phyloP scores from a whole-genome alignment of 1,140 invertebrate species.

The Zelostemma sp. region DNA sequence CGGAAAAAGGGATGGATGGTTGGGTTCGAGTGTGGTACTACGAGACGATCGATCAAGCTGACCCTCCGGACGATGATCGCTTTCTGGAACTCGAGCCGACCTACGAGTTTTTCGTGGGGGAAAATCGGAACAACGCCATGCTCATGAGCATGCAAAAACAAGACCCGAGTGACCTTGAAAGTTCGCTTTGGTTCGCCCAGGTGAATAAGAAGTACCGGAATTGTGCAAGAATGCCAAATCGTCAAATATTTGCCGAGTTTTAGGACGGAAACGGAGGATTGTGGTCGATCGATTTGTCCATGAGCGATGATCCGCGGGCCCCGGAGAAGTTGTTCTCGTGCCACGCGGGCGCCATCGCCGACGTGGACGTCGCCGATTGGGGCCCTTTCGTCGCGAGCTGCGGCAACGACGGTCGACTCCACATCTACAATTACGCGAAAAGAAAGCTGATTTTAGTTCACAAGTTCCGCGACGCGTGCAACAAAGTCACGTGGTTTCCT shows the following conservation, averaged over 20 bases:
- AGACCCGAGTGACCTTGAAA: slow-evolving; percentile 61
- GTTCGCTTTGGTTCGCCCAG: slow-evolving; percentile 80
- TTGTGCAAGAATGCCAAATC: no score
- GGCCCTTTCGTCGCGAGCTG: slow-evolving; percentile 78
- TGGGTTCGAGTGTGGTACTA: slow-evolving; percentile 89
- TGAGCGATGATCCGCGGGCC: slow-evolving; percentile 70
- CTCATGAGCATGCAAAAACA: slow-evolving; percentile 73
- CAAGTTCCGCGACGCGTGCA: slow-evolving; percentile 74
- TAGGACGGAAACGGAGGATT: slow-evolving; percentile 87
- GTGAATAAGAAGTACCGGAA: no score
- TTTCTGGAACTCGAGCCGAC: slow-evolving; percentile 87
- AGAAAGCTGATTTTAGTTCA: slow-evolving; percentile 73
- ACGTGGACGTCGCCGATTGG: slow-evolving; percentile 76
- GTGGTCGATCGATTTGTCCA: slow-evolving; percentile 83
- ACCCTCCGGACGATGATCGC: slow-evolving; percentile 82
- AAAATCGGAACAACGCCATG: slow-evolving; percentile 56
- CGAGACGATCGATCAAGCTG: slow-evolving; percentile 85
- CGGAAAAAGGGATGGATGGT: slow-evolving; percentile 80
- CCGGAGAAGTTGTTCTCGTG: slow-evolving; percentile 78
- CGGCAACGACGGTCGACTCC: slow-evolving; percentile 78
- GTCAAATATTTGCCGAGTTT: no score
- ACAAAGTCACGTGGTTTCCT: slow-evolving; percentile 81
- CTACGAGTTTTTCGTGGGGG: slow-evolving; percentile 77
- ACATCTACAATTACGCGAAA: slow-evolving; percentile 78
- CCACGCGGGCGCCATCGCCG: slow-evolving; percentile 81